Evolutionary conservation across 2,888 invertebrate genomes (phyloP), one percentile per base, ranked within the genome.

Genomic region (Leptopterna dolabrata): DNA sequence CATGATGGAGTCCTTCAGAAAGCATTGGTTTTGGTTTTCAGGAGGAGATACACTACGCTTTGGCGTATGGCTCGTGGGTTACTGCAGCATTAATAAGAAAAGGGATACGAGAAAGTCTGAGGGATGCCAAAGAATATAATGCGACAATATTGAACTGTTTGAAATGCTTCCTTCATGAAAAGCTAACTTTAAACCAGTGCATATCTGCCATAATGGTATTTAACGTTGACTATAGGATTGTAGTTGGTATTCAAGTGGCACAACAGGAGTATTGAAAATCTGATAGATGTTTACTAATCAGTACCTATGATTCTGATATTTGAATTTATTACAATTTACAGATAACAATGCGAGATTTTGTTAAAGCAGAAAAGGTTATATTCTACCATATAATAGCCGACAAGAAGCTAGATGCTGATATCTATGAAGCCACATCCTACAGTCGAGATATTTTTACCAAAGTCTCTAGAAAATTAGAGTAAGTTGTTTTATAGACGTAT

Each of bases 161-260:
- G 63, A 87, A 83, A 36, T 87, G 82, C 47, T 87, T 82, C 27
- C 51, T 87, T 11, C 76, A 83, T 27, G 87, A 78, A 76, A 87
- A 87, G 45, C 76, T 87, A 7, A 82, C 73, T 14, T 16, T 87
- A 11, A 73, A 73, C 36, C 81, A 82, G n/a, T 87, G 76, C 41
- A 78, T 87, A 45, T 81, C 87, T 7, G 73, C 82, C 14, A 82
- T 81, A 36, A 87, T 87, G 87, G 87, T 87, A 24, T 81, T 1
- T 16, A 29, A 4, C 36, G 7, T 36, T n/a, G n/a, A n/a, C n/a
- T 2, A 36, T 36, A 36, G 55, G 36, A n/a, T n/a, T 14, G 11
- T 47, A 47, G 14, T 47, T 47, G 47, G 11, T 47, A 47, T 47
- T 47, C 47, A 47, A 47, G 14, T 11, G 14, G 14, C 11, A 47